These are phyloP conservation scores for Notospermus geniculatus DNA, from an alignment of 1,140 invertebrate genomes.

Conservation along the genomic window DNA sequence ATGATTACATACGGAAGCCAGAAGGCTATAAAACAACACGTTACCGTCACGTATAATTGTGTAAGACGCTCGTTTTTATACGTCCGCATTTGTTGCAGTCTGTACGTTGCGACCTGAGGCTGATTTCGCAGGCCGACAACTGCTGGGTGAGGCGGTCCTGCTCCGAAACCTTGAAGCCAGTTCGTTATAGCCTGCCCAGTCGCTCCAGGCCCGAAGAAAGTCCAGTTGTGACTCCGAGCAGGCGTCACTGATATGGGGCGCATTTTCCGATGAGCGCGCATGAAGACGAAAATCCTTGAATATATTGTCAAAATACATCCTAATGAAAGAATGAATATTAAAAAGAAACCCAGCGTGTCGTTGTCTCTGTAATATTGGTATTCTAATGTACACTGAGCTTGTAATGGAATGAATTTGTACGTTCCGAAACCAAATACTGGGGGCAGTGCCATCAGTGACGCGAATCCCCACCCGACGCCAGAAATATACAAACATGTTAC, in stretches of 20 bases:
- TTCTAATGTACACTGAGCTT: slow-evolving; percentile 43
- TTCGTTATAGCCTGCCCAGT: slow-evolving; percentile 41
- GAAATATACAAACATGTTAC: slow-evolving; percentile 30
- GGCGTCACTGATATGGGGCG: slow-evolving; percentile 37
- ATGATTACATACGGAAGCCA: slow-evolving; percentile 4
- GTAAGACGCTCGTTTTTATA: background rate
- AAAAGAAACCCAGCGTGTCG: slow-evolving; percentile 41
- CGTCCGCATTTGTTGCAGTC: background rate
- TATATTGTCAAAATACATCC: slow-evolving; percentile 37
- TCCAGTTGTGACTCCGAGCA: slow-evolving; percentile 42
- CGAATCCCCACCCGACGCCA: slow-evolving; percentile 36
- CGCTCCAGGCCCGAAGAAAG: slow-evolving; percentile 43
- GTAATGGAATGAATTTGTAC: slow-evolving; percentile 38
- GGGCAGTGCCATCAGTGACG: slow-evolving; percentile 40
- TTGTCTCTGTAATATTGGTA: slow-evolving; percentile 39
- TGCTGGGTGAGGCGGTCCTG: slow-evolving; percentile 19
- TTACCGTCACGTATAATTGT: background rate
- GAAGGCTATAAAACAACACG: slow-evolving; percentile 2
- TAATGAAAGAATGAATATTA: slow-evolving; percentile 36
- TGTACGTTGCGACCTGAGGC: slow-evolving; percentile 16
- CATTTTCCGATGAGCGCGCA: slow-evolving; percentile 42
- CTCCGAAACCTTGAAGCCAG: slow-evolving; percentile 43
- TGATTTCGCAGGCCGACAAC: slow-evolving; percentile 25
- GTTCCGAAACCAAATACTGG: slow-evolving; percentile 43
- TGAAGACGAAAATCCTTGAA: slow-evolving; percentile 40